phyloP scores from a whole-genome alignment of 2,888 invertebrate species.

The Pycnomerus fuliginosus region DNA sequence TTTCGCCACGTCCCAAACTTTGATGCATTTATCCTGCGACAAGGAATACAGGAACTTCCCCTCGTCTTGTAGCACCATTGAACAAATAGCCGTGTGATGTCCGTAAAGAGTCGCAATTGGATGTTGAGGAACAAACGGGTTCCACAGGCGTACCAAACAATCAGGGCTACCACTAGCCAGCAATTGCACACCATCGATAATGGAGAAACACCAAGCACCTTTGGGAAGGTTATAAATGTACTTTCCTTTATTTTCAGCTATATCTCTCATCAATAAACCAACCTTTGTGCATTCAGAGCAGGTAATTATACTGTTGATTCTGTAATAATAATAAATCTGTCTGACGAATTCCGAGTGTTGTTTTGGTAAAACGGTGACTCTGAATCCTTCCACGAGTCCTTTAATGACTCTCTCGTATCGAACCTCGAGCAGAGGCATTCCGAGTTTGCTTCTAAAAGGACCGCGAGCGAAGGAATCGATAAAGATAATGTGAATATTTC shows the following conservation, averaged over 20 bases:
- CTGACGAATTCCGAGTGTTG: slow-evolving; percentile 52
- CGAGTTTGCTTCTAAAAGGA: slow-evolving; percentile 69
- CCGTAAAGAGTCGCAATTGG: slow-evolving; percentile 65
- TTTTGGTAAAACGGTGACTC: slow-evolving; percentile 27
- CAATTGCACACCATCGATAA: slow-evolving; percentile 58
- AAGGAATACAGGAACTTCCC: slow-evolving; percentile 71
- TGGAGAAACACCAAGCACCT: slow-evolving; percentile 65
- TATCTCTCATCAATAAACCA: slow-evolving; percentile 64
- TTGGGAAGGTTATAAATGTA: slow-evolving; percentile 61
- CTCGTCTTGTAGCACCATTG: slow-evolving; percentile 65
- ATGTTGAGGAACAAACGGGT: slow-evolving; percentile 71
- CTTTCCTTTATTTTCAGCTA: slow-evolving; percentile 56
- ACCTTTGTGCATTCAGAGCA: slow-evolving; percentile 50
- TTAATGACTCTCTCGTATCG: slow-evolving; percentile 55
- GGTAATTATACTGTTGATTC: slow-evolving; percentile 68
- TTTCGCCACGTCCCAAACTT: slow-evolving; percentile 73
- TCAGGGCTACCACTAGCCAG: slow-evolving; percentile 76
- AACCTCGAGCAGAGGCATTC: slow-evolving; percentile 60
- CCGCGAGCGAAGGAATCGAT: slow-evolving; percentile 65
- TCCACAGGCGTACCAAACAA: slow-evolving; percentile 72
- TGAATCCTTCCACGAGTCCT: slow-evolving; percentile 39
- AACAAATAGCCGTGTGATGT: slow-evolving; percentile 69
- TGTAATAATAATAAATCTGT: slow-evolving; percentile 67
- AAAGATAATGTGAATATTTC: slow-evolving; percentile 65
- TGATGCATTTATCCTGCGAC: slow-evolving; percentile 69